These are phyloP conservation scores for Myotis brandtii DNA, from an alignment of 2,113 vertebrate genomes.

Conservation along the genomic window DNA sequence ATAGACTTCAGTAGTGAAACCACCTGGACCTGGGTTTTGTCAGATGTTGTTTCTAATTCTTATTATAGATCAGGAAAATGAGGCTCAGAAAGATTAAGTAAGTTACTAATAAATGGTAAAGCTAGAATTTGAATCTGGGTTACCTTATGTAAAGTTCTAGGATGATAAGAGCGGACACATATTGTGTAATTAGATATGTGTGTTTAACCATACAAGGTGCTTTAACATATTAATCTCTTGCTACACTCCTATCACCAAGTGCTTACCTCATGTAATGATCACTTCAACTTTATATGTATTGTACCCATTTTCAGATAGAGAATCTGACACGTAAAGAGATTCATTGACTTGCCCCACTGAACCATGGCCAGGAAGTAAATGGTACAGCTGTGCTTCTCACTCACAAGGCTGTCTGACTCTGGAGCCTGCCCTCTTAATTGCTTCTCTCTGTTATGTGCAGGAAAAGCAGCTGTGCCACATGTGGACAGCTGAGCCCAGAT, in stretches of 20 bases:
- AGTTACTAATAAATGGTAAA: neutral
- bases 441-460: neutral
- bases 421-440: neutral
- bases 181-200: neutral
- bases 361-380: neutral
- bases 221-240: neutral
- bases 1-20: neutral
- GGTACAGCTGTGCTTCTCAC: neutral
- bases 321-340: neutral
- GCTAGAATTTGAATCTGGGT: neutral
- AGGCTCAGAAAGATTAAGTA: conserved; percentile 13
- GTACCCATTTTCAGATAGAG: neutral
- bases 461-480: neutral
- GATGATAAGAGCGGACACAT: neutral
- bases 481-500: neutral
- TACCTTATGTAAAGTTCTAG: neutral
- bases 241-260: neutral
- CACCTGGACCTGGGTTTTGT: neutral
- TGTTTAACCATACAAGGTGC: neutral
- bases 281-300: neutral
- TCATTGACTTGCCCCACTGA: neutral
- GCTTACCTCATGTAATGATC: neutral
- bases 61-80: conserved; percentile 10
- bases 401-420: neutral
- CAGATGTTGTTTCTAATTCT: neutral